phyloP scores from a whole-genome alignment of 2,113 vertebrate species.

The Protomyctophum bolini region DNA sequence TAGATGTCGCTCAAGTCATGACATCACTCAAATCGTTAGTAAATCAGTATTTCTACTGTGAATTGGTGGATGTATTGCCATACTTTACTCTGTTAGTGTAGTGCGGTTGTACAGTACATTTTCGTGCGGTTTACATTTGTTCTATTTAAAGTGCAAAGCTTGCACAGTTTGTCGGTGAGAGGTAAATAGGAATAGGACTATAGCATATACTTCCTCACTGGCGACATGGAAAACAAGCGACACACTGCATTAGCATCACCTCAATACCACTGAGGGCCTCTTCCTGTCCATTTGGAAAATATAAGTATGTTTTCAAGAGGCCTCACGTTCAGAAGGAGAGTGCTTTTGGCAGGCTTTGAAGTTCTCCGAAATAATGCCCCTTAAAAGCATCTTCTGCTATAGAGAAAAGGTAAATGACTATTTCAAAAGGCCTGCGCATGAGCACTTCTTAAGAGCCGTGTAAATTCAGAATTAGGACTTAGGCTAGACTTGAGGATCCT shows the following conservation, averaged over 20 bases:
- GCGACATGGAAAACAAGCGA: conserved; percentile 55
- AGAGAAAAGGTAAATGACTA: conserved; percentile 64
- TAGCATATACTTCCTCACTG: conserved; percentile 44
- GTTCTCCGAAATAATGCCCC: conserved; percentile 77
- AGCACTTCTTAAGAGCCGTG: conserved; percentile 57
- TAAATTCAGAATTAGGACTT: conserved; percentile 50
- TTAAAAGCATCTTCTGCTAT: conserved; percentile 77
- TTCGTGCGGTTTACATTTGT: conserved; percentile 41
- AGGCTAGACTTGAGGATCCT: conserved; percentile 21
- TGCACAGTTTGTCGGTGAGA: conserved; percentile 44
- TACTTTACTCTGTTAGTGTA: neutral
- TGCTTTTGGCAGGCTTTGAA: conserved; percentile 80
- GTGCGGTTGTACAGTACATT: neutral
- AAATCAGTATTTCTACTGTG: conserved; percentile 22
- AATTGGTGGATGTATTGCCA: neutral
- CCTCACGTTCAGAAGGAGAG: conserved; percentile 69
- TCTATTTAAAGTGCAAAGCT: conserved; percentile 39
- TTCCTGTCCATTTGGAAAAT: conserved; percentile 82
- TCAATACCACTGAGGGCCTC: conserved; percentile 68
- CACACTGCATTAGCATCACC: conserved; percentile 73
- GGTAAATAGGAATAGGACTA: conserved; percentile 47
- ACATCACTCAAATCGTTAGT: conserved; percentile 34
- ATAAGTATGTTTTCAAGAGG: conserved; percentile 76
- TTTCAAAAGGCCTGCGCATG: conserved; percentile 58
- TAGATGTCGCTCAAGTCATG: no score